These are phyloP conservation scores for Cyprinella venusta DNA, from an alignment of 2,797 vertebrate species.

Conservation along the genomic window DNA sequence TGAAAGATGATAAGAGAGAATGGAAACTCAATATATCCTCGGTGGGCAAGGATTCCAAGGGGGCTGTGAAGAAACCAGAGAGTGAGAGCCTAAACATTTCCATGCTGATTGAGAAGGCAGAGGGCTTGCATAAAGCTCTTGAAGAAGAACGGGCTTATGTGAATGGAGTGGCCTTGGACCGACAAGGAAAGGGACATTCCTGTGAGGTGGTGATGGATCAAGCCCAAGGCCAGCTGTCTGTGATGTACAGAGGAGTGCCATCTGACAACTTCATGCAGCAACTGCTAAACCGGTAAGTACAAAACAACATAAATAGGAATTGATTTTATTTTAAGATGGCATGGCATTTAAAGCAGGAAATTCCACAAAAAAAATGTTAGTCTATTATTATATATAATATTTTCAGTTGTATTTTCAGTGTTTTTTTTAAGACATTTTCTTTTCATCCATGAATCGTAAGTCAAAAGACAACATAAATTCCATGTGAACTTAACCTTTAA, in stretches of 20 bases:
- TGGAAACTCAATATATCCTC: slow-evolving; percentile 84
- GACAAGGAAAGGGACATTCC: slow-evolving; percentile 76
- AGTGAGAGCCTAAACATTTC: slow-evolving; percentile 95
- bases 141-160: slow-evolving; percentile 93
- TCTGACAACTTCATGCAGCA: slow-evolving; percentile 98
- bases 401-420: not conserved
- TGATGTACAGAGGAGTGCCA: slow-evolving; percentile 90
- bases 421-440: not conserved
- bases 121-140: slow-evolving; percentile 90
- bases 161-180: slow-evolving; percentile 79
- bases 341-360: slow-evolving; percentile 19
- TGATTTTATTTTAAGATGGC: slow-evolving; percentile 1
- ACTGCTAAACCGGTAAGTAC: slow-evolving; percentile 89
- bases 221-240: slow-evolving; percentile 84
- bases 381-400: too few species aligned
- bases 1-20: slow-evolving; percentile 83
- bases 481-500: not conserved
- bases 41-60: slow-evolving; percentile 82
- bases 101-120: slow-evolving; percentile 95
- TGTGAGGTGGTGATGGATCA: slow-evolving; percentile 84
- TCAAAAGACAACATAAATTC: not conserved
- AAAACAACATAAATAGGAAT: not conserved
- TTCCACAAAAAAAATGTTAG: not conserved
- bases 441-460: not conserved
- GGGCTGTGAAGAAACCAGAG: slow-evolving; percentile 83